These are phyloP conservation scores for Corbicula japonica DNA, from an alignment of 2,888 invertebrate genomes.

Conservation along the genomic window DNA sequence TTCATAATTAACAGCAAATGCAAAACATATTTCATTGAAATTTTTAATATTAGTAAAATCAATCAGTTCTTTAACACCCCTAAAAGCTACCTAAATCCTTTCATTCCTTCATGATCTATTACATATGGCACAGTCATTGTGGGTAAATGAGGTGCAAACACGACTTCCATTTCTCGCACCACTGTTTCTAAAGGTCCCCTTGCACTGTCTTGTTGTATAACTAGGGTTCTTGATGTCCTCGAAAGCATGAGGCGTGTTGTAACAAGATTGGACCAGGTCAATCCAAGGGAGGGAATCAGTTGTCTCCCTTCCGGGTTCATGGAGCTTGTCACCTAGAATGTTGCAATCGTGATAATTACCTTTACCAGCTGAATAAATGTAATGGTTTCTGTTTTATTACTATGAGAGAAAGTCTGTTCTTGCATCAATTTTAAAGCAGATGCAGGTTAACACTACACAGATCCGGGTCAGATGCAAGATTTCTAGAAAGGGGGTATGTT, in stretches of 20 bases:
- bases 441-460: no score
- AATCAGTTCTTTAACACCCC: background rate
- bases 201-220: slow-evolving; percentile 60
- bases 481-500: no score
- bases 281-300: slow-evolving; percentile 89
- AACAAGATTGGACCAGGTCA: slow-evolving; percentile 90
- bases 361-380: no score
- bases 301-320: slow-evolving; percentile 67
- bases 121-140: slow-evolving; percentile 87
- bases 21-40: no score
- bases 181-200: slow-evolving; percentile 64
- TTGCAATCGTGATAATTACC: no score
- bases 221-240: slow-evolving; percentile 70
- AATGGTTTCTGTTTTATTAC: no score
- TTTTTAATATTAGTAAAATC: background rate
- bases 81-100: slow-evolving; percentile 67
- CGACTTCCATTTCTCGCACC: slow-evolving; percentile 87
- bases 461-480: no score
- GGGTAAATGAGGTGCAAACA: slow-evolving; percentile 89
- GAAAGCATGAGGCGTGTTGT: slow-evolving; percentile 89
- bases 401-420: no score
- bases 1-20: no score
- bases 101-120: slow-evolving; percentile 87
- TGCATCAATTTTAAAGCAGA: no score
- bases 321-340: slow-evolving; percentile 81